These are phyloP conservation scores for Cyphomyrus plagiostoma DNA, from an alignment of 2,113 vertebrate species.

Conservation along the genomic window DNA sequence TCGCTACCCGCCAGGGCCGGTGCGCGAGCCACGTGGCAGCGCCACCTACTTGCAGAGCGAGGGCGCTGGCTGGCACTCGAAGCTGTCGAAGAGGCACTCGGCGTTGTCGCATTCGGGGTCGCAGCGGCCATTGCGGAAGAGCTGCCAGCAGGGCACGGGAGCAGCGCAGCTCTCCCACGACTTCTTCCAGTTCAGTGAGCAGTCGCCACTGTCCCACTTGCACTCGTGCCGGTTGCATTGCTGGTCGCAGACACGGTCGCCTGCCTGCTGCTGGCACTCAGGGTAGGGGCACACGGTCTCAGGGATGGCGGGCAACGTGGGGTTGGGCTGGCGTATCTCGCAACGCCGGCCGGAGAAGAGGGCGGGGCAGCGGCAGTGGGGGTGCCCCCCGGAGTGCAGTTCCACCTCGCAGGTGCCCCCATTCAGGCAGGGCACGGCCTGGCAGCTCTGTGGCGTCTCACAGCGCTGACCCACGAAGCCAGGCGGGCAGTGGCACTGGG, in stretches of 20 bases:
- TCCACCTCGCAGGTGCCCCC: slow-evolving; percentile 72
- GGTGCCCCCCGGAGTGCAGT: slow-evolving; percentile 53
- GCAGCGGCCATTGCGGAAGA: slow-evolving; percentile 72
- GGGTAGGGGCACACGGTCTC: slow-evolving; percentile 55
- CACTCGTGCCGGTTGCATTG: slow-evolving; percentile 81
- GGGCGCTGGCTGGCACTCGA: slow-evolving; percentile 69
- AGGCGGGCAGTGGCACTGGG: slow-evolving; percentile 67
- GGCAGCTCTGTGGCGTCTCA: slow-evolving; percentile 57
- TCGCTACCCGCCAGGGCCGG: no score
- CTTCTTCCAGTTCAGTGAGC: slow-evolving; percentile 69
- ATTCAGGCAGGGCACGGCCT: slow-evolving; percentile 64
- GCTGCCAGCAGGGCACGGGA: slow-evolving; percentile 71
- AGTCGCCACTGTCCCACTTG: slow-evolving; percentile 88
- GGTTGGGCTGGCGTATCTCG: slow-evolving; percentile 32
- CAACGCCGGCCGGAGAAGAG: slow-evolving; percentile 66
- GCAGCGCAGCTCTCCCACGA: slow-evolving; percentile 81
- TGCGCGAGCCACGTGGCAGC: not conserved
- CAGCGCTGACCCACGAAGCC: slow-evolving; percentile 69
- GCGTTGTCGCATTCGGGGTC: slow-evolving; percentile 80
- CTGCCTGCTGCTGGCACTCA: slow-evolving; percentile 58
- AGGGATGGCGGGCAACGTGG: slow-evolving; percentile 14
- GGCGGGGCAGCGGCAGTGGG: slow-evolving; percentile 66
- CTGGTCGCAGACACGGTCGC: slow-evolving; percentile 72
- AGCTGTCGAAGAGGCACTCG: slow-evolving; percentile 86
- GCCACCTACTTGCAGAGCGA: slow-evolving; percentile 75